Evolutionary conservation across 2,797 vertebrate genomes (phyloP).

Genomic region (Falco rusticolus): DNA sequence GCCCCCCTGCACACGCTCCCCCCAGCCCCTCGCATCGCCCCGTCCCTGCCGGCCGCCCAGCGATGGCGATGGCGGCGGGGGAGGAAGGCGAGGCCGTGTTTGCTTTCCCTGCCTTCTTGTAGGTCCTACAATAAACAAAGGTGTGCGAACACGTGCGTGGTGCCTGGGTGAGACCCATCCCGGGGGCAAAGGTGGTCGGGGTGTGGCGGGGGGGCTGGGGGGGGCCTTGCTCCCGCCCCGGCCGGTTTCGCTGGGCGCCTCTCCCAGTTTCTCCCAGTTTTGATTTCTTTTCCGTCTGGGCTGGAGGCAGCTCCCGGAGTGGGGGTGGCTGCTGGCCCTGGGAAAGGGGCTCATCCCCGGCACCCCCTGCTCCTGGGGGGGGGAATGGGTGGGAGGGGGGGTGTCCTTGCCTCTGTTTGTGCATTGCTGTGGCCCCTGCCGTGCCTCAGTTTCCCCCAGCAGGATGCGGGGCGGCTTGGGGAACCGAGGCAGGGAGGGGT

Average conservation of each 20-base stretch:
- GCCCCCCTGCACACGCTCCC: not conserved
- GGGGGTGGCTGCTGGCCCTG: not conserved
- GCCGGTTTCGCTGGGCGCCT: not conserved
- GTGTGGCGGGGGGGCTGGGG: not conserved
- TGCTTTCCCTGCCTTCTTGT: not conserved
- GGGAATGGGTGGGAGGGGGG: not conserved
- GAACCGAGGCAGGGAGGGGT: too few relatives aligned
- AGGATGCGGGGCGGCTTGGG: too few relatives aligned
- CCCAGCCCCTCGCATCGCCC: not conserved
- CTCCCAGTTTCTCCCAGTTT: not conserved
- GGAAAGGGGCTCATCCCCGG: not conserved
- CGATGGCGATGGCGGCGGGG: not conserved
- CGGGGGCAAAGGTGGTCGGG: conserved; percentile 14
- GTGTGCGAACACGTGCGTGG: not conserved
- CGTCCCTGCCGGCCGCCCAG: not conserved
- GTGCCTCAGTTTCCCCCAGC: not conserved
- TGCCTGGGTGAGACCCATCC: not conserved
- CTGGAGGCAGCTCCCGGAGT: too few relatives aligned
- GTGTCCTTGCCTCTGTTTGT: too few relatives aligned
- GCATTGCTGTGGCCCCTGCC: too few relatives aligned
- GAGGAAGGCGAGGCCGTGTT: not conserved
- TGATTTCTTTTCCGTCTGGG: not conserved
- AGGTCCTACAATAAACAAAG: conserved; percentile 3
- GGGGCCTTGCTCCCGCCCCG: too few relatives aligned
- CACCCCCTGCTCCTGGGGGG: too few relatives aligned